Evolutionary conservation across 2,113 vertebrate genomes (phyloP).

Genomic region (Axis porcinus): DNA sequence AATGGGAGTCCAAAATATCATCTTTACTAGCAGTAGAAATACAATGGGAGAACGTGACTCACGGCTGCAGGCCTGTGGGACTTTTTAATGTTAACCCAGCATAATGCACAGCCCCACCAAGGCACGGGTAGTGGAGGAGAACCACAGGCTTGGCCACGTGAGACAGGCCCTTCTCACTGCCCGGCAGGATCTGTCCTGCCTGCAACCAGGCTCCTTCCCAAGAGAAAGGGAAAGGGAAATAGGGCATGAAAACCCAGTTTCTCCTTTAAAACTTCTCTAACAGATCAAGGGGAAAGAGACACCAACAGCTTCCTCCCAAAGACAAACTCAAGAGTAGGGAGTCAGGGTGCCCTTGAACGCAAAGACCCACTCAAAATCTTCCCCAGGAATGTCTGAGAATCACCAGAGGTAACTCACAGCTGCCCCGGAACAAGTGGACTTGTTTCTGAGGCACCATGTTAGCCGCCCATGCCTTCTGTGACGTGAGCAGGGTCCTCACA

Average conservation of each 20-base stretch:
- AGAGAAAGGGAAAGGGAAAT: not conserved
- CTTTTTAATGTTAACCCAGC: not conserved
- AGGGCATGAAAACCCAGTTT: not conserved
- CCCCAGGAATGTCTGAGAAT: not conserved
- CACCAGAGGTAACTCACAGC: not conserved
- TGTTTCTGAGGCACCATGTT: not conserved
- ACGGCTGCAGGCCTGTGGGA: not conserved
- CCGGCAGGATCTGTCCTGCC: not conserved
- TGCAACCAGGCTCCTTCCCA: not conserved
- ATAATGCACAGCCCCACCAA: not conserved
- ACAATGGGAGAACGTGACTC: not conserved
- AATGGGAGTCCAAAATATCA: not conserved
- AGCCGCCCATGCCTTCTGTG: not conserved
- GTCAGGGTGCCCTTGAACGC: not conserved
- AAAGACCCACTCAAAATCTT: not conserved
- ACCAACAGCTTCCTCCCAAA: not conserved
- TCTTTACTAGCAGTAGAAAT: not conserved
- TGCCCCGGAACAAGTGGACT: not conserved
- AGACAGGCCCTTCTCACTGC: not conserved
- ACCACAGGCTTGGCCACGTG: not conserved
- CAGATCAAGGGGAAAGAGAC: not conserved
- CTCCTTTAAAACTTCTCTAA: not conserved
- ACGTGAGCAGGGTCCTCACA: fast-evolving
- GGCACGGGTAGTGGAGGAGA: not conserved
- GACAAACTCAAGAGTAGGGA: not conserved